A percentile compares a stretch with the other conserved stretches of the same genome.
Evolutionary conservation across 2,113 vertebrate species (phyloP).

Genomic region (Spilogale gracilis): DNA sequence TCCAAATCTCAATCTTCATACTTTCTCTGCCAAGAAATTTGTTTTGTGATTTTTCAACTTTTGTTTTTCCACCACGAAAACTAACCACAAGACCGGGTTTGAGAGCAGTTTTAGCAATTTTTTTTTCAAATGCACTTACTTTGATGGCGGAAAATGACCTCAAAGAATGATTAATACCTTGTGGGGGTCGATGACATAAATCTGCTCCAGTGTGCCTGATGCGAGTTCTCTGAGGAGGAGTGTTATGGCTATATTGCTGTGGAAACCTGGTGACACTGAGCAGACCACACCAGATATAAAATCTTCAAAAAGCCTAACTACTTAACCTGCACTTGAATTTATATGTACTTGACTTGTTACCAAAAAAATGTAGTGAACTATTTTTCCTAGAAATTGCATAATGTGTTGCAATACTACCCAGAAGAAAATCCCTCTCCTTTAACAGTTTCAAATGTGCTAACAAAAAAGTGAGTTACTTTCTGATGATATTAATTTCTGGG

Average conservation of each 20-base stretch:
- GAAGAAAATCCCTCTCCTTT: slow-evolving; percentile 30
- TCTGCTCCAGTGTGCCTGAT: slow-evolving; percentile 85
- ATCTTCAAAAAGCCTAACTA: slow-evolving; percentile 68
- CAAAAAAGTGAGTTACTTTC: slow-evolving; percentile 15
- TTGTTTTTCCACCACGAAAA: slow-evolving; percentile 78
- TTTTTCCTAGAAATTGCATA: slow-evolving; percentile 52
- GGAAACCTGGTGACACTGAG: slow-evolving; percentile 85
- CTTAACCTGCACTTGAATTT: slow-evolving; percentile 73
- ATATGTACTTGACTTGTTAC: slow-evolving; percentile 81
- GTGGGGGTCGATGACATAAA: slow-evolving; percentile 87
- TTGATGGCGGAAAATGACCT: slow-evolving; percentile 85
- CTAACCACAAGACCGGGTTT: slow-evolving; percentile 73
- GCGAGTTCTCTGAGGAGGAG: slow-evolving; percentile 83
- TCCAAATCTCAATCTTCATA: slow-evolving; percentile 61
- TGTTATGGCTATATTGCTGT: slow-evolving; percentile 84
- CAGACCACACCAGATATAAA: slow-evolving; percentile 86
- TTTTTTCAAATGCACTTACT: slow-evolving; percentile 75
- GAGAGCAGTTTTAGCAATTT: slow-evolving; percentile 79
- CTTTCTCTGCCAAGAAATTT: slow-evolving; percentile 80
- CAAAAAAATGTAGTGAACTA: slow-evolving; percentile 61
- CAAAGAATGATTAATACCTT: slow-evolving; percentile 86
- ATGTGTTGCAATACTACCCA: background rate
- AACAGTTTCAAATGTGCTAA: background rate
- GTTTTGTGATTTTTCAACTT: slow-evolving; percentile 80
- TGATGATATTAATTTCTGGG: slow-evolving; percentile 50